Evolutionary conservation across 2,797 vertebrate genomes (phyloP), one percentile per base, ranked within the genome.

Genomic region (Centropyge bicolor): DNA sequence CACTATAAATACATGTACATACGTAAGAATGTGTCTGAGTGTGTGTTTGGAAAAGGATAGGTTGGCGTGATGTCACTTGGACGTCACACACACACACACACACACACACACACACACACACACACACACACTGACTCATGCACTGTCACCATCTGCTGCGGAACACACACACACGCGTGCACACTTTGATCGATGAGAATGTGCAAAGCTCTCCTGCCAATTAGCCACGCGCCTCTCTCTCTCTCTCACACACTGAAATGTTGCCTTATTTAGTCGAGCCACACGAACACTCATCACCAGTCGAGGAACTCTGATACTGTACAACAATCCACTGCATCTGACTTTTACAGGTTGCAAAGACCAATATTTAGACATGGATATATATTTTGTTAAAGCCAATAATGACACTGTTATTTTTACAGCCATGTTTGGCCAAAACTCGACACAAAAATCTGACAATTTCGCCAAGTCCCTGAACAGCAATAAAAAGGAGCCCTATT

Each of bases 121-220:
- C 52, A 89, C 73, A 92, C 67, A 78, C 77, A 64, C 66, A 74
- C 52, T 81, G 86, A 93, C 74, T 92, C 93, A 91, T 74, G 78
- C 86, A 89, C 83, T 45, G 88, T 81, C 87, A 92, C 94, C 94
- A 95, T 95, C 93, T 95, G 94, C 66, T 88, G 74, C 31, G n/a
- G 82, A 17, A 86, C 82, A 40, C 60, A 55, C 70, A 61, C 69
- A 24, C 64, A 81, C 71, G 40, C 69, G n/a, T 71, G 40, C 60
- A 62, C 67, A 61, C 31, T 76, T 55, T 72, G 73, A 80, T 85
- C 17, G 60, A 82, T 80, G 82, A 80, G 69, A 60, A 79, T 27
- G 56, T 79, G 80, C 41, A 59, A 88, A 71, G 66, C 38, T 66
- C 76, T 74, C 73, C 80, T 60, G 80, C 81, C 84, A 85, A 81